Conservation (phyloP, 2,113 vertebrate genomes). For the Apus apus region DNA sequence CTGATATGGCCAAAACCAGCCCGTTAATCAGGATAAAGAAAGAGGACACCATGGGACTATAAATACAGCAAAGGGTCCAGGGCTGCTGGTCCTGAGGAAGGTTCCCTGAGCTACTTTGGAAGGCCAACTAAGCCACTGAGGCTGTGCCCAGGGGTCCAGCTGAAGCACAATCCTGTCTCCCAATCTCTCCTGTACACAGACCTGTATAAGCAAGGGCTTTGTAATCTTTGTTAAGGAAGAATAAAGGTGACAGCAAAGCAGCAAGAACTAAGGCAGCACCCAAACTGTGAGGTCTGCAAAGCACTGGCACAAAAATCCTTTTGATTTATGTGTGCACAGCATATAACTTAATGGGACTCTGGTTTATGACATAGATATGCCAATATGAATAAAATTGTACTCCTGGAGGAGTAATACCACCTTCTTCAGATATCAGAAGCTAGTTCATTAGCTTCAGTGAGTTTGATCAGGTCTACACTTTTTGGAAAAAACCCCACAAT, state of each 20-base stretch:
- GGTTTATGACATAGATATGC: background rate
- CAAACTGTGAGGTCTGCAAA: background rate
- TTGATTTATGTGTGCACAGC: background rate
- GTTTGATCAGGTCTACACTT: background rate
- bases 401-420: background rate
- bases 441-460: background rate
- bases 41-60: background rate
- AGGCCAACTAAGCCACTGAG: background rate
- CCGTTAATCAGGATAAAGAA: background rate
- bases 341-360: too few species aligned
- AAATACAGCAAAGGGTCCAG: background rate
- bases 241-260: background rate
- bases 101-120: background rate
- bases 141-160: background rate
- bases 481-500: accelerated
- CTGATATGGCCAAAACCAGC: accelerated
- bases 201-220: background rate
- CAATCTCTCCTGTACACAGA: too few species aligned
- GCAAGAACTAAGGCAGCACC: background rate
- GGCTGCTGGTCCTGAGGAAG: too few species aligned
- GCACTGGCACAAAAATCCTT: background rate
- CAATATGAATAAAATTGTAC: background rate
- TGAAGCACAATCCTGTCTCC: background rate
- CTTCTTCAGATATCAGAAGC: background rate
- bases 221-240: background rate